Percentiles rank a stretch among this genome's conserved stretches.
phyloP scores from a whole-genome alignment of 2,888 invertebrate species.

The Hydraecia micacea region DNA sequence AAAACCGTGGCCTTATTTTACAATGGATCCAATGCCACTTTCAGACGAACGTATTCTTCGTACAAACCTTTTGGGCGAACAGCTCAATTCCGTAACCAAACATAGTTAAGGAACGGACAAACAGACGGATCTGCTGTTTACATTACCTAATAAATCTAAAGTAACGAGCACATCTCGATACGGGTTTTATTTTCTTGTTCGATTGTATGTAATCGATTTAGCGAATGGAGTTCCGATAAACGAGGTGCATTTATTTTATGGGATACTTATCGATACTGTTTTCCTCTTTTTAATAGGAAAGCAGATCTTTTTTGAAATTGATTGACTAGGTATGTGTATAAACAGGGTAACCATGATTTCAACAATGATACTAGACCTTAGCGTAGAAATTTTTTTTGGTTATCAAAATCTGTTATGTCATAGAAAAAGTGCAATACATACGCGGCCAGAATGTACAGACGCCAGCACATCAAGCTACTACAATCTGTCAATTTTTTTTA shows the following conservation, averaged over 20 bases:
- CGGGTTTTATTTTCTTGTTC: conserved; percentile 68
- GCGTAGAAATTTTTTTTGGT: too few relatives aligned
- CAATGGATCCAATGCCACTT: conserved; percentile 46
- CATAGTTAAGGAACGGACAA: conserved; percentile 83
- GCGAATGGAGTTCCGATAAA: neutral
- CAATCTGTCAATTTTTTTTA: too few relatives aligned
- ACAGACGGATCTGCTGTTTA: conserved; percentile 77
- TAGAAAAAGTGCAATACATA: too few relatives aligned
- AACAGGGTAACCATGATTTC: too few relatives aligned
- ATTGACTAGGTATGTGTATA: neutral
- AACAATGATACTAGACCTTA: too few relatives aligned
- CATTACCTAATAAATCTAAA: conserved; percentile 79
- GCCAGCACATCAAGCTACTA: too few relatives aligned
- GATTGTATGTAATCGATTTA: conserved; percentile 34
- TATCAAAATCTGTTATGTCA: too few relatives aligned
- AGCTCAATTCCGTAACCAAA: conserved; percentile 79
- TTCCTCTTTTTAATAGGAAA: neutral
- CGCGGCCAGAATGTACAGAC: too few relatives aligned
- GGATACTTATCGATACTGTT: conserved; percentile 2
- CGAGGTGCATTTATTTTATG: conserved; percentile 11
- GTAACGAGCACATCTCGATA: conserved; percentile 78
- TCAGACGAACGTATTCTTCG: conserved; percentile 65
- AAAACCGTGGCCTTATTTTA: neutral
- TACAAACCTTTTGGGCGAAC: conserved; percentile 69
- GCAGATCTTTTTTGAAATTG: neutral